Evolutionary conservation across 2,113 vertebrate genomes (phyloP).

Genomic region (Barnardius zonarius): DNA sequence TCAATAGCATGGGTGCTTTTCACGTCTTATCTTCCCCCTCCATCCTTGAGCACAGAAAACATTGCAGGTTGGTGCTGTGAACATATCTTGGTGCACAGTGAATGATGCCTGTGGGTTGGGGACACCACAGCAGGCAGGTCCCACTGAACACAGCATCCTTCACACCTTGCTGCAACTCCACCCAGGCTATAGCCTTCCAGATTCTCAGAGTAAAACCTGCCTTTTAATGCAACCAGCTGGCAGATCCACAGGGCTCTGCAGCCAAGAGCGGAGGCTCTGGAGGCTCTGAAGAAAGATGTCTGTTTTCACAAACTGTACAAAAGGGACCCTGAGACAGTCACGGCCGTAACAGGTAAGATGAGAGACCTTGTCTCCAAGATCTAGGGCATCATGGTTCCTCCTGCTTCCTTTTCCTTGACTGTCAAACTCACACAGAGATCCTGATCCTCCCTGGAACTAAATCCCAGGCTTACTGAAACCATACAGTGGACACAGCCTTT

Average conservation of each 20-base stretch:
- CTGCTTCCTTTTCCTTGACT: background rate
- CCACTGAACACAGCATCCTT: background rate
- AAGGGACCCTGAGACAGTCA: background rate
- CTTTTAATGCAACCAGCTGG: background rate
- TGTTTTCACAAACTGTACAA: background rate
- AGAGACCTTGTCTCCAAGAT: background rate
- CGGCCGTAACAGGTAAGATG: background rate
- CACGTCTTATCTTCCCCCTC: background rate
- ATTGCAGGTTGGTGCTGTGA: background rate
- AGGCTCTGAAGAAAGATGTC: background rate
- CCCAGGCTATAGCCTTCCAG: background rate
- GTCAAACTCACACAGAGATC: background rate
- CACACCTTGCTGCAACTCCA: background rate
- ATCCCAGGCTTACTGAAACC: background rate
- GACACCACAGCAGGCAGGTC: background rate
- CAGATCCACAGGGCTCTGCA: background rate
- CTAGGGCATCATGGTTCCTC: background rate
- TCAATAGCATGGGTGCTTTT: background rate
- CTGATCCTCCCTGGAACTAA: background rate
- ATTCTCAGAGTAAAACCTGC: background rate
- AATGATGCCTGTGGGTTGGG: background rate
- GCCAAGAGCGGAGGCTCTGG: background rate
- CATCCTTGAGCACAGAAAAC: background rate
- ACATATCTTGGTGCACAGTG: accelerated
- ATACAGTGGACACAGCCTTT: background rate